Percentiles rank a stretch among this genome's conserved stretches.
phyloP scores from a whole-genome alignment of 2,797 vertebrate genomes.

The Pristis pectinata region DNA sequence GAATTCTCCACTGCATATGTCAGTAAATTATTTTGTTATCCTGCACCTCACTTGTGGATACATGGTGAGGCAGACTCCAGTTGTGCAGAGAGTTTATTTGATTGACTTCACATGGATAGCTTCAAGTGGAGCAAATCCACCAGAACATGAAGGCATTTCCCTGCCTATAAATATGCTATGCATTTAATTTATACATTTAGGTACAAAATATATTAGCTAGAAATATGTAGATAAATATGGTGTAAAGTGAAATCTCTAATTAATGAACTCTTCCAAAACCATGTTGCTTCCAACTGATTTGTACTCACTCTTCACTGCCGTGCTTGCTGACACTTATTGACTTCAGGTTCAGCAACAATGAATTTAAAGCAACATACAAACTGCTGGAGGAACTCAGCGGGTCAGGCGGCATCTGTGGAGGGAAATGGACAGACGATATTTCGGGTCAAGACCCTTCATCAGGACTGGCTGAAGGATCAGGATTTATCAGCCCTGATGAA shows the following conservation, averaged over 20 bases:
- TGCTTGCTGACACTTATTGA: background rate
- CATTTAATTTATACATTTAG: background rate
- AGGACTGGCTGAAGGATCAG: too few relatives aligned
- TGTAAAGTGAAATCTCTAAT: background rate
- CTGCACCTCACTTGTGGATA: background rate
- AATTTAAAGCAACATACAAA: too few relatives aligned
- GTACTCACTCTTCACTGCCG: background rate
- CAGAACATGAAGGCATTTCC: background rate
- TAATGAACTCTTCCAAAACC: background rate
- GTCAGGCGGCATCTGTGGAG: too few relatives aligned
- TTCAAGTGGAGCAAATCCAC: background rate
- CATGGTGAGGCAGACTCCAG: background rate
- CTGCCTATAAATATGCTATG: background rate
- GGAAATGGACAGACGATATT: too few relatives aligned
- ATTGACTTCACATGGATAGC: background rate
- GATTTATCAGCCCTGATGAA: too few relatives aligned
- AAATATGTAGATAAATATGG: background rate
- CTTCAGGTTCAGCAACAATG: background rate
- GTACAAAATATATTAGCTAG: background rate
- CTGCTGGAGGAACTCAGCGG: too few relatives aligned
- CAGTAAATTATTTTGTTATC: background rate
- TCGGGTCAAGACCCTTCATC: too few relatives aligned
- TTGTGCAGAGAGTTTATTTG: background rate
- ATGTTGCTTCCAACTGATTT: background rate
- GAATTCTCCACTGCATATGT: background rate